A percentile compares a stretch with the other conserved stretches of the same genome.
These are phyloP conservation scores for Emydoidea blandingii DNA, from an alignment of 2,797 vertebrate species.

Conservation along the genomic window DNA sequence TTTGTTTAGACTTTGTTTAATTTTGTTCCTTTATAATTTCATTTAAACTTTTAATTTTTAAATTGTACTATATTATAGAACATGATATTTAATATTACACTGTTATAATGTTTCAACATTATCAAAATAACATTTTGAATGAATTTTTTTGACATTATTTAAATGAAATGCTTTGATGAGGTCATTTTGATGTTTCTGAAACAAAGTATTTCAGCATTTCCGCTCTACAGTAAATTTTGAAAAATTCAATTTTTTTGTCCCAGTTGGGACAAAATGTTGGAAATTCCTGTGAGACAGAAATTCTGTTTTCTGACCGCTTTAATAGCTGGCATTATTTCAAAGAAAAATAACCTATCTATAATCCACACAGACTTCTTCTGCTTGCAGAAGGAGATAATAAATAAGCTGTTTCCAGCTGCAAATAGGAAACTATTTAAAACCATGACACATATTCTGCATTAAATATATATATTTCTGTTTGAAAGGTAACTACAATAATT, in stretches of 20 bases:
- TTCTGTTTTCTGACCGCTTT: background rate
- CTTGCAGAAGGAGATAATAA: background rate
- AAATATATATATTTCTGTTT: background rate
- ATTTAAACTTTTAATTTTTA: constrained; percentile 40
- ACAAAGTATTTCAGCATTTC: background rate
- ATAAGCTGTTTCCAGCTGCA: background rate
- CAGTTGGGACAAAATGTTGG: background rate
- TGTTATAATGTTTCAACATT: background rate
- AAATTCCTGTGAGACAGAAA: background rate
- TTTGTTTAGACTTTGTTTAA: constrained; percentile 24
- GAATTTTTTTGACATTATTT: background rate
- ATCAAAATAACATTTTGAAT: background rate
- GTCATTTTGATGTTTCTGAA: background rate
- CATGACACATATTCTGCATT: background rate
- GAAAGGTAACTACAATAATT: background rate
- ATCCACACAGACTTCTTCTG: background rate
- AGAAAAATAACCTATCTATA: background rate
- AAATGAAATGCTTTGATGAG: constrained; percentile 15
- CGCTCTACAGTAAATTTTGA: background rate
- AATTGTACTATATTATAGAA: constrained; percentile 14
- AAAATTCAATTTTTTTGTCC: background rate
- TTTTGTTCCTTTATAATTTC: constrained; percentile 8
- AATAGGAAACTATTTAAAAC: background rate
- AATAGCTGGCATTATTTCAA: background rate
- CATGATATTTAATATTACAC: constrained; percentile 7